A percentile compares a stretch with the other conserved stretches of the same genome.
Evolutionary conservation across 2,888 invertebrate species (phyloP).

Genomic region (Dryococelus australis): DNA sequence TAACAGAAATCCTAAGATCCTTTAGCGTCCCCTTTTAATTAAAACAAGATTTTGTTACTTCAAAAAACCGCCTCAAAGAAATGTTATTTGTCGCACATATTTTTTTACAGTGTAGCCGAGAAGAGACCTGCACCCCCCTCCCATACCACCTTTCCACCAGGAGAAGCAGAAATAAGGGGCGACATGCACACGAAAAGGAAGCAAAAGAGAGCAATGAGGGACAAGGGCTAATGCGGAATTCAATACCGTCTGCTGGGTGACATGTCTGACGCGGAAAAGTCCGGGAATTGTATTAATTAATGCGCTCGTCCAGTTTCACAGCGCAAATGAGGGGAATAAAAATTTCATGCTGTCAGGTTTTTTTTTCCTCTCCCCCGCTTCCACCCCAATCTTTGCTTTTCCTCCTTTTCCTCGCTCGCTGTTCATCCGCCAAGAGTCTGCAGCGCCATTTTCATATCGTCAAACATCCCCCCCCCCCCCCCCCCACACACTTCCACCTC

Average conservation of each 20-base stretch:
- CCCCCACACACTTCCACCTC: not conserved
- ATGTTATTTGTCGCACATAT: too few relatives aligned
- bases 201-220: not conserved
- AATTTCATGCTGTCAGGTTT: not conserved
- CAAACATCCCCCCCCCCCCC: not conserved
- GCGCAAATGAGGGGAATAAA: constrained; percentile 4
- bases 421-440: constrained; percentile 10
- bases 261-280: not conserved
- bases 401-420: not conserved
- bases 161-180: not conserved
- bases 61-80: too few relatives aligned
- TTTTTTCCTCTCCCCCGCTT: not conserved
- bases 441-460: not conserved
- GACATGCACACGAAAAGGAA: not conserved
- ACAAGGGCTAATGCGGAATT: not conserved
- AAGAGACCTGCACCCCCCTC: not conserved
- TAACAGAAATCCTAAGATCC: too few relatives aligned
- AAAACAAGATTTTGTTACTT: too few relatives aligned
- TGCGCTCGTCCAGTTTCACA: not conserved
- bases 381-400: not conserved
- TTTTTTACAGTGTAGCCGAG: not conserved
- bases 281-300: constrained; percentile 11
- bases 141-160: too few relatives aligned
- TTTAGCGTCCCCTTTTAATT: too few relatives aligned
- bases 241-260: not conserved